Conservation (phyloP, 2,888 invertebrate genomes). For the Kryphioiulus occultus region DNA sequence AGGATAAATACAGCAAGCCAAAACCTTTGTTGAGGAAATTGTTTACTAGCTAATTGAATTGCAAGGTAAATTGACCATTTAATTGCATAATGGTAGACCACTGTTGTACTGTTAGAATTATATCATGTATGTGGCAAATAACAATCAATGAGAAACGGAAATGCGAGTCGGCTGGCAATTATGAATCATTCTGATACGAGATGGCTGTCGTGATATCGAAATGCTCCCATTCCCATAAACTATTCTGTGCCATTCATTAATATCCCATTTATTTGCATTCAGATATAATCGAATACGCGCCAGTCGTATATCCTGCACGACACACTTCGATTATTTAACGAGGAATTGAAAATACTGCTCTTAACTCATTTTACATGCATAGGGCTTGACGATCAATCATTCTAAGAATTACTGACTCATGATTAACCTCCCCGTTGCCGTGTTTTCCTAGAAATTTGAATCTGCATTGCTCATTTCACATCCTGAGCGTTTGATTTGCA, state of each 20-base stretch:
- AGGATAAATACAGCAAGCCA: no score
- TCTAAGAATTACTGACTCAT: neutral
- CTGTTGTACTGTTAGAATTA: slow-evolving; percentile 16
- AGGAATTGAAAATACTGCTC: neutral
- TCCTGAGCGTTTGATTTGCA: neutral
- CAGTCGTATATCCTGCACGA: neutral
- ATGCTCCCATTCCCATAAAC: neutral
- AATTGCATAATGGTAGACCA: neutral
- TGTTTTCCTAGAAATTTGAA: neutral
- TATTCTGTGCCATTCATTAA: neutral
- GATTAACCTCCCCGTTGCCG: slow-evolving; percentile 15
- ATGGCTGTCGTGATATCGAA: neutral
- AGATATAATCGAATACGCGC: no score
- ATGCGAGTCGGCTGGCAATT: neutral
- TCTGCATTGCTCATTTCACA: slow-evolving; percentile 6
- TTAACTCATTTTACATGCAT: neutral
- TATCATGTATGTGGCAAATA: slow-evolving; percentile 19
- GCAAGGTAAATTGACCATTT: neutral
- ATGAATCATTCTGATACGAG: neutral
- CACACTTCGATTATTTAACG: slow-evolving; percentile 18
- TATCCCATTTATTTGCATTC: slow-evolving; percentile 8
- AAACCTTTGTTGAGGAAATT: no score
- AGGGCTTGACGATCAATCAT: neutral
- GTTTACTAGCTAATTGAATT: no score
- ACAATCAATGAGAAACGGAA: neutral